A percentile compares a stretch with the other conserved stretches of the same genome.
Evolutionary conservation across 2,888 invertebrate genomes (phyloP).

Genomic region (Neoascia interrupta): DNA sequence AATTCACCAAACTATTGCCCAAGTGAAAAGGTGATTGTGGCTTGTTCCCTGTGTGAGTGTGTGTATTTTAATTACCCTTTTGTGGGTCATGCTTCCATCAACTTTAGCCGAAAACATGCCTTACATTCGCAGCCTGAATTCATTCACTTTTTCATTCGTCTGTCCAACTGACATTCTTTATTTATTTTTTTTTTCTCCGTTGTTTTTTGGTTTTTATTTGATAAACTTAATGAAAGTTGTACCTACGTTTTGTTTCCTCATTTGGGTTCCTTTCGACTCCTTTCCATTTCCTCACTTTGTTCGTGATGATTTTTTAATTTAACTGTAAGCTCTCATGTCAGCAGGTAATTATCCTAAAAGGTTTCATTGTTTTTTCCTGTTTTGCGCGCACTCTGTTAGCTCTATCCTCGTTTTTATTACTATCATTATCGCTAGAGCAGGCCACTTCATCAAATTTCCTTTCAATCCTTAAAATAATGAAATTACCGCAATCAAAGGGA

Average conservation of each 20-base stretch:
- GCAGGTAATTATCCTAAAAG: conserved; percentile 68
- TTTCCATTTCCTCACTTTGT: conserved; percentile 27
- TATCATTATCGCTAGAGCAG: conserved; percentile 42
- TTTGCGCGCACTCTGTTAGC: conserved; percentile 6
- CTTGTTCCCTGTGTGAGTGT: neutral
- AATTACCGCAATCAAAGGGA: conserved; percentile 62
- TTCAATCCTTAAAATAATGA: conserved; percentile 65
- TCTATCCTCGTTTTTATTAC: conserved; percentile 27
- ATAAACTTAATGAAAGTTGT: conserved; percentile 46
- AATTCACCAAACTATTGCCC: neutral
- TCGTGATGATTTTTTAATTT: conserved; percentile 66
- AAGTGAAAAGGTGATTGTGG: neutral
- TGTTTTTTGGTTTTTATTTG: conserved; percentile 29
- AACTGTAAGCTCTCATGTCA: conserved; percentile 65
- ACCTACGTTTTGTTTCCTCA: conserved; percentile 24
- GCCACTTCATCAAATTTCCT: conserved; percentile 64
- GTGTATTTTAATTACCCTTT: conserved; percentile 1
- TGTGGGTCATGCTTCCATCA: too few relatives aligned
- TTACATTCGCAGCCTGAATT: too few relatives aligned
- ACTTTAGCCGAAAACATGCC: too few relatives aligned
- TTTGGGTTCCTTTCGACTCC: conserved; percentile 6
- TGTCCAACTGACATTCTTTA: too few relatives aligned
- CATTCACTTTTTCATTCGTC: conserved; percentile 2
- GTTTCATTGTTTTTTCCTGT: conserved; percentile 51
- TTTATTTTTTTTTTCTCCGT: too few relatives aligned